Evolutionary conservation across 64 coral and sea anemone genomes (phyloP).

Genomic region (Montipora efflorescens): DNA sequence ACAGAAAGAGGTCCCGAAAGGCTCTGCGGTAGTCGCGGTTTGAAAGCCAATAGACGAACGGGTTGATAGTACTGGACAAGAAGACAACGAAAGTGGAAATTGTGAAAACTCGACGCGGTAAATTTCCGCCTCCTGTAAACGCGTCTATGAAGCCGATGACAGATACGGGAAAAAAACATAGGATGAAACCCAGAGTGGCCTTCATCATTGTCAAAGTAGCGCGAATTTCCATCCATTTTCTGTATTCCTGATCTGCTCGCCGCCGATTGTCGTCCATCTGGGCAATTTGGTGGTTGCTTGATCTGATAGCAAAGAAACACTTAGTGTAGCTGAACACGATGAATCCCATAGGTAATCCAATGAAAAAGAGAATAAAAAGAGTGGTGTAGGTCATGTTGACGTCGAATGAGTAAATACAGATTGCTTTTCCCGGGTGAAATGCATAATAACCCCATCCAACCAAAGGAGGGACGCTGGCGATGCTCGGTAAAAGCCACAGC

Average conservation of each 20-base stretch:
- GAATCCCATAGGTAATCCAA: slow-evolving; percentile 33
- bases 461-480: slow-evolving; percentile 69
- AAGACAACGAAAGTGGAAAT: slow-evolving; percentile 59
- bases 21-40: slow-evolving; percentile 67
- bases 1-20: slow-evolving; percentile 42
- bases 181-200: slow-evolving; percentile 53
- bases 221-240: slow-evolving; percentile 54
- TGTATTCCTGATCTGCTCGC: background rate
- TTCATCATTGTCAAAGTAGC: slow-evolving; percentile 73
- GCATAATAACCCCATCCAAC: slow-evolving; percentile 75
- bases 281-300: slow-evolving; percentile 37
- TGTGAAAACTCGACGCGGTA: slow-evolving; percentile 67
- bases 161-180: slow-evolving; percentile 72
- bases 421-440: slow-evolving; percentile 62
- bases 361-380: slow-evolving; percentile 52
- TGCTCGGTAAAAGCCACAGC: slow-evolving; percentile 57
- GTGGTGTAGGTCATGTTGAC: slow-evolving; percentile 71
- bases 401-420: slow-evolving; percentile 75
- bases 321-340: slow-evolving; percentile 64
- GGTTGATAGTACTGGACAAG: slow-evolving; percentile 66
- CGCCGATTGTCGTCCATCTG: slow-evolving; percentile 7
- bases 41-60: slow-evolving; percentile 72
- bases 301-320: slow-evolving; percentile 40
- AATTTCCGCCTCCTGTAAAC: slow-evolving; percentile 64
- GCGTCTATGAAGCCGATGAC: slow-evolving; percentile 69